Base-by-base conservation (phyloP, 2,888 invertebrate species). In the Mythimna ferrago region DNA sequence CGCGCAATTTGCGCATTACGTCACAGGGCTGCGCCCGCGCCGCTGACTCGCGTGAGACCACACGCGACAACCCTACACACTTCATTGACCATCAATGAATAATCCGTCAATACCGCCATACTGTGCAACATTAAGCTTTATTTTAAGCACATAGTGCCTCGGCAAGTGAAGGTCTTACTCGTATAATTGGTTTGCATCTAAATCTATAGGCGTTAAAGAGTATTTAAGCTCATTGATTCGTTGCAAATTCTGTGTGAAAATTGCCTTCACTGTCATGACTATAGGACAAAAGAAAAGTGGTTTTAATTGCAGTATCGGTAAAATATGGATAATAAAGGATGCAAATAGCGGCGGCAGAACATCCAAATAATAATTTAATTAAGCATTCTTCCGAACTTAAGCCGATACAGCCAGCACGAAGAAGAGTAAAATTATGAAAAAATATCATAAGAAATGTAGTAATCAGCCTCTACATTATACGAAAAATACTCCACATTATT, bases 31-130 rank as follows among this genome's bases (percentile, higher is more conserved):
- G 69, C 76, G 63, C 69, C 68, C 60, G 58, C 68, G 78, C 53
- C 65, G 35, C 35, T 81, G 68, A n/a, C 51, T 64, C 68, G 82
- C 78, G 82, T 81, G 85, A 57, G 83, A 78, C 64, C 72, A 67
- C 81, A 68, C 79, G 73, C 73, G 80, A 70, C 80, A 70, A 26
- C 35, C 67, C 73, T 44, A 56, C 44, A 69, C 64, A 73, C 72
- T 73, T 70, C 76, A 76, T 58, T 76, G 87, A 87, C 88, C 89
- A 88, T 82, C 87, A 89, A 80, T 75, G 60, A 48, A 66, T 35
- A 26, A 35, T 35, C 10, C 2, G n/a, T n/a, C 19, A 48, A 32
- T 26, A 14, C 19, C 61, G 26, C 16, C 32, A n/a, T 21, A 11
- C 21, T 41, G 14, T 26, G 6, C 26, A 21, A 69, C 1, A 64